Evolutionary conservation across 2,113 vertebrate genomes (phyloP), one percentile per base, ranked within the genome.

Genomic region (Pelobates fuscus): DNA sequence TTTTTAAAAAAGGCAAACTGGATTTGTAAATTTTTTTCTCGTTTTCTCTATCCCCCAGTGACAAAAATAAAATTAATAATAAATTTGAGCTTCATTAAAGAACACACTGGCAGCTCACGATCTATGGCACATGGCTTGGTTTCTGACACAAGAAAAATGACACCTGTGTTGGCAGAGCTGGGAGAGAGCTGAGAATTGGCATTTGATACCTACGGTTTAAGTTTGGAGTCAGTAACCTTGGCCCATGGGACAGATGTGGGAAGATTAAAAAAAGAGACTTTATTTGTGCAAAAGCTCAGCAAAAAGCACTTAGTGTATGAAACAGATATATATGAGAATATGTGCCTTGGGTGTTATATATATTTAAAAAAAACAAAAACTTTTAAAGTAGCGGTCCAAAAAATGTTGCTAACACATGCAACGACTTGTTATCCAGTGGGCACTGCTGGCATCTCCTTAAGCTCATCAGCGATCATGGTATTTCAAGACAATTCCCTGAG

Each of bases 151-250:
- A 32, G 49, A 71, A 68, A 67, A 66, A 46, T 61, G 27, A 58
- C 79, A 80, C 76, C 70, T 66, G 76, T 43, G 58, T 41, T 75
- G 76, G 60, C 60, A 64, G 15, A 18, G 20, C 43, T 17, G 49
- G 2, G 21, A 49, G 5, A 18, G 14, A 20, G 1, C 25, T 59
- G 32, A 58, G 23, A n/a, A n/a, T n/a, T n/a, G 17, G 25, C 25
- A 66, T 66, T 52, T 58, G 62, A 52, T 52, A 60, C 44, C 43
- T 14, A 46, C 21, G 24, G 52, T 24, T 2, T 14, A 14, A 25
- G 18, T 8, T 8, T 58, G 6, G 20, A 55, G 60, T 71, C 57
- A 21, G 57, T 29, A 41, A 54, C 24, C 49, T 68, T 17, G 29
- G 55, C 70, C 27, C 46, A 21, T 15, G n/a, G 52, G 52, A 59